Evolutionary conservation across 2,113 vertebrate species (phyloP).

Genomic region (Aptenodytes forsteri): DNA sequence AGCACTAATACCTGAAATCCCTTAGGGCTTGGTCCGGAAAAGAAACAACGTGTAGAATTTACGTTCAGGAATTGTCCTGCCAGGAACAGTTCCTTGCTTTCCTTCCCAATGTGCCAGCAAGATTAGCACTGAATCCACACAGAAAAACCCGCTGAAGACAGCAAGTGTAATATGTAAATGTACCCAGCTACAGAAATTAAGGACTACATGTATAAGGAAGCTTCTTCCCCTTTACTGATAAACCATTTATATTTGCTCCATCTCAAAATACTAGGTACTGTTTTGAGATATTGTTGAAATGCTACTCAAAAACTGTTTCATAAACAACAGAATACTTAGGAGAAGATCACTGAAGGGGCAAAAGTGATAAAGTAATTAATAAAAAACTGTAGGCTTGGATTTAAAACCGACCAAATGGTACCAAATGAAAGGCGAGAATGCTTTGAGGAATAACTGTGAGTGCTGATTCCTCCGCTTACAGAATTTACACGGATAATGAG

Average conservation of each 20-base stretch:
- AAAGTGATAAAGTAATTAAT: neutral
- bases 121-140: neutral
- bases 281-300: neutral
- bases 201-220: neutral
- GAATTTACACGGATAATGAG: neutral
- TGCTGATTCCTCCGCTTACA: neutral
- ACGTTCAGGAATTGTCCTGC: neutral
- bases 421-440: neutral
- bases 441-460: neutral
- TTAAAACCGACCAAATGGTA: neutral
- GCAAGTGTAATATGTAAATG: neutral
- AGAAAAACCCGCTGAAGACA: neutral
- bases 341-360: neutral
- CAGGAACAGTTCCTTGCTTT: neutral
- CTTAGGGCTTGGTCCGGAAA: neutral
- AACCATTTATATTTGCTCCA: neutral
- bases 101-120: neutral
- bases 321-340: neutral
- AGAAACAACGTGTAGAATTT: neutral
- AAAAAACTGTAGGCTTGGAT: neutral
- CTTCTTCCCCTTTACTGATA: neutral
- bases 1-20: neutral
- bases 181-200: neutral
- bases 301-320: neutral
- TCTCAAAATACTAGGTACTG: neutral